phyloP scores from a whole-genome alignment of 2,113 vertebrate genomes.

The Equus quagga region DNA sequence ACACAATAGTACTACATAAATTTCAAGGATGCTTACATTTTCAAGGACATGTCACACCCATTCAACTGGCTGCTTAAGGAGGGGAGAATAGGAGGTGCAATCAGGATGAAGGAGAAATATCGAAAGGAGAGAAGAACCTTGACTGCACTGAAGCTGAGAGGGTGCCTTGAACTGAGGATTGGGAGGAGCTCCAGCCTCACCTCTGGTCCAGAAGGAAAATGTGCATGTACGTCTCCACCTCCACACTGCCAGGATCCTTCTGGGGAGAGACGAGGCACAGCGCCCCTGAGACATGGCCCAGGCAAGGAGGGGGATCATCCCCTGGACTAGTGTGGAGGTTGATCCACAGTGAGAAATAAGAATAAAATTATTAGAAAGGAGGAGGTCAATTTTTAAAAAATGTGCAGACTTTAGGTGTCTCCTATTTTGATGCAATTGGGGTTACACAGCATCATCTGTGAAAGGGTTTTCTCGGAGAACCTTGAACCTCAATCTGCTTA shows the following conservation, averaged over 20 bases:
- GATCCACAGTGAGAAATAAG: not conserved
- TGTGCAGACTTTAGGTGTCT: not conserved
- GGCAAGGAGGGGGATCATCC: not conserved
- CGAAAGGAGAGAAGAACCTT: not conserved
- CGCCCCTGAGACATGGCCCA: not conserved
- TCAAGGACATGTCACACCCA: not conserved
- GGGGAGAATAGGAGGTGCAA: not conserved
- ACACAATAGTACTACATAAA: no score
- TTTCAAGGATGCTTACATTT: not conserved
- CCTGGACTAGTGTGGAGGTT: not conserved
- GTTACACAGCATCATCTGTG: not conserved
- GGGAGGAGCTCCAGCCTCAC: not conserved
- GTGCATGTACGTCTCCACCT: no score
- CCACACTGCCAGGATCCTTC: not conserved
- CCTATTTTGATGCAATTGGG: not conserved
- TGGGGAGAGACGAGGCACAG: not conserved
- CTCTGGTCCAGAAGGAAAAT: not conserved
- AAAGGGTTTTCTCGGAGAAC: not conserved
- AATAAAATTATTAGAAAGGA: not conserved
- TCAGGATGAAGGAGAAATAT: not conserved
- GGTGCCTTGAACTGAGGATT: not conserved
- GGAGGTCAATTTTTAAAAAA: not conserved
- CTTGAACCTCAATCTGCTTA: not conserved
- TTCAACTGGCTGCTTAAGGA: not conserved
- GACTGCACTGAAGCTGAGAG: fast-evolving